phyloP scores from a whole-genome alignment of 2,797 vertebrate species.

The Pterois miles region DNA sequence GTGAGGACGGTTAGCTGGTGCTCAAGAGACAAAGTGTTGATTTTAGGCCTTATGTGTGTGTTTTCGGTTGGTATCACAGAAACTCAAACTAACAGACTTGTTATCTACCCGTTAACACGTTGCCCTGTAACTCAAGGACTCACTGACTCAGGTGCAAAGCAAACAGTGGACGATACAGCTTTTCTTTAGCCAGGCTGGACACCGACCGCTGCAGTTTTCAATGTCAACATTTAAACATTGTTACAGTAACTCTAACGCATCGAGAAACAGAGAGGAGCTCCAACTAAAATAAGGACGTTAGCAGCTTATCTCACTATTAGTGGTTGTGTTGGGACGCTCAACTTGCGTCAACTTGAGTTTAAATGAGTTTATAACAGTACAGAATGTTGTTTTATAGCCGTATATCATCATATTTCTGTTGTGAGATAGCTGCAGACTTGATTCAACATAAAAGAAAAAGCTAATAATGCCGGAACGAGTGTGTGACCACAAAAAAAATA shows the following conservation, averaged over 20 bases:
- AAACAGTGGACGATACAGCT: conserved; percentile 54
- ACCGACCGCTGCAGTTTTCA: background rate
- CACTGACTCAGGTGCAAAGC: conserved; percentile 36
- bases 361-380: background rate
- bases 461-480: background rate
- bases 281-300: background rate
- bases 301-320: background rate
- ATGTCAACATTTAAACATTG: background rate
- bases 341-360: background rate
- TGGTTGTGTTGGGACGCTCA: background rate
- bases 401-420: background rate
- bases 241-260: background rate
- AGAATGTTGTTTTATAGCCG: background rate
- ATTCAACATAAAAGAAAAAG: background rate
- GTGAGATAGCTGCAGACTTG: background rate
- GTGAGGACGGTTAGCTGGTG: conserved; percentile 3
- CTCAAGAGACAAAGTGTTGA: background rate
- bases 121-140: conserved; percentile 48
- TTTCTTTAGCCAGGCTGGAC: conserved; percentile 25
- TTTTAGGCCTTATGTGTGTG: background rate
- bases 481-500: background rate
- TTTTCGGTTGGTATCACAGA: conserved; percentile 54
- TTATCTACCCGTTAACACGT: conserved; percentile 50
- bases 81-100: conserved; percentile 57
- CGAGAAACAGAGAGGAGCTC: background rate